phyloP scores from a whole-genome alignment of 92 coral and sea anemone species.

The Montipora capitata region DNA sequence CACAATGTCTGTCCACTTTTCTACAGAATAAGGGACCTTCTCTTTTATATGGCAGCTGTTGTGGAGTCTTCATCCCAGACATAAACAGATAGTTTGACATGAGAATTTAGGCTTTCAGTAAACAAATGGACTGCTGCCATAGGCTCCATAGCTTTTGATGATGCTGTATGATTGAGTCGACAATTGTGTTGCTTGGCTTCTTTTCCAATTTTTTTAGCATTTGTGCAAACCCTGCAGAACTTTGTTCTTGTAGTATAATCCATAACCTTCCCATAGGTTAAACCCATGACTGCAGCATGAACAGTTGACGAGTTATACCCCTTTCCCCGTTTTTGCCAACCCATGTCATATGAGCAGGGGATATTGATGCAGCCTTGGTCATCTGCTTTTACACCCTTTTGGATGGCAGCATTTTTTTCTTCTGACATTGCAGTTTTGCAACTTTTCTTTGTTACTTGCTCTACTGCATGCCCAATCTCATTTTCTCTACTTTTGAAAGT shows the following conservation, averaged over 20 bases:
- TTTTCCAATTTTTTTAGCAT: conserved; percentile 35
- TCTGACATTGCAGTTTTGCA: conserved; percentile 42
- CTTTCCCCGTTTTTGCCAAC: conserved; percentile 81
- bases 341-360: conserved; percentile 80
- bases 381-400: conserved; percentile 50
- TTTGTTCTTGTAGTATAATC: conserved; percentile 62
- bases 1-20: conserved; percentile 75
- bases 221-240: conserved; percentile 55
- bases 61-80: conserved; percentile 78
- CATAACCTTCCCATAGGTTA: conserved; percentile 60
- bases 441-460: conserved; percentile 51
- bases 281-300: conserved; percentile 73
- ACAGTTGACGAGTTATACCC: conserved; percentile 73
- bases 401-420: conserved; percentile 41
- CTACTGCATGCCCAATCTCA: conserved; percentile 74
- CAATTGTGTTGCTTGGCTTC: conserved; percentile 53
- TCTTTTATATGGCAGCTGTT: conserved; percentile 58
- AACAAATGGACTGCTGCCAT: conserved; percentile 66
- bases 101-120: conserved; percentile 20
- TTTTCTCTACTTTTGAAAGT: conserved; percentile 75
- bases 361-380: conserved; percentile 35
- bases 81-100: conserved; percentile 56
- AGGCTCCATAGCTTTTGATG: too few relatives aligned
- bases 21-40: conserved; percentile 69
- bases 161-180: conserved; percentile 50